Conservation (phyloP, 2,113 vertebrate genomes). For the Neolamprologus kungweensis region DNA sequence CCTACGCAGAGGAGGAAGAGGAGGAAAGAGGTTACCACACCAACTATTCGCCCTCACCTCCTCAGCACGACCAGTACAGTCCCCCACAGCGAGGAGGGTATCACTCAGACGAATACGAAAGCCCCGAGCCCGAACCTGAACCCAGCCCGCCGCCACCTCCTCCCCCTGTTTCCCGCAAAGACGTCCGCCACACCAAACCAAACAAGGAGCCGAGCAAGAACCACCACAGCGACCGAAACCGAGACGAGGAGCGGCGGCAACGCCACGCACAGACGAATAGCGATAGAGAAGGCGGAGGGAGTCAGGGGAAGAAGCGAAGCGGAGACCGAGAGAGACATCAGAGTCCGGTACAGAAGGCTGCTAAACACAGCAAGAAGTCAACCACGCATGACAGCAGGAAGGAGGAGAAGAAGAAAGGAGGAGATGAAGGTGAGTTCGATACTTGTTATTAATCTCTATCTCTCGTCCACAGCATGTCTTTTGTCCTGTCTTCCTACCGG, state of each 20-base stretch:
- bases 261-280: slow-evolving; percentile 15
- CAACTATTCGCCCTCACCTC: slow-evolving; percentile 75
- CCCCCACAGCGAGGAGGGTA: slow-evolving; percentile 59
- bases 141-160: not conserved
- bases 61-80: slow-evolving; percentile 71
- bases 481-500: not conserved
- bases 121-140: slow-evolving; percentile 76
- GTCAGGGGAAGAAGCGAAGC: slow-evolving; percentile 50
- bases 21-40: slow-evolving; percentile 72
- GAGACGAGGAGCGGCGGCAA: slow-evolving; percentile 34
- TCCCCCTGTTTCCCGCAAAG: slow-evolving; percentile 40
- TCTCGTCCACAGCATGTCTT: not conserved
- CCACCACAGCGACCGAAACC: slow-evolving; percentile 32
- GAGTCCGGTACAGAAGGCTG: slow-evolving; percentile 43
- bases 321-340: slow-evolving; percentile 65
- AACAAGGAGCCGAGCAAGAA: slow-evolving; percentile 58
- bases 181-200: slow-evolving; percentile 53
- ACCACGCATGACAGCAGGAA: slow-evolving; percentile 57
- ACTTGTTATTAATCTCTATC: not conserved
- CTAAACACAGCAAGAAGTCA: slow-evolving; percentile 65
- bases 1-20: slow-evolving; percentile 61
- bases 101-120: slow-evolving; percentile 69
- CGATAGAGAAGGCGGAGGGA: not conserved
- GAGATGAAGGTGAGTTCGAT: slow-evolving; percentile 52
- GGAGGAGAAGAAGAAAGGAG: slow-evolving; percentile 69